Evolutionary conservation across 2,113 vertebrate genomes (phyloP), one percentile per base, ranked within the genome.

Genomic region (Tragulus kanchil): DNA sequence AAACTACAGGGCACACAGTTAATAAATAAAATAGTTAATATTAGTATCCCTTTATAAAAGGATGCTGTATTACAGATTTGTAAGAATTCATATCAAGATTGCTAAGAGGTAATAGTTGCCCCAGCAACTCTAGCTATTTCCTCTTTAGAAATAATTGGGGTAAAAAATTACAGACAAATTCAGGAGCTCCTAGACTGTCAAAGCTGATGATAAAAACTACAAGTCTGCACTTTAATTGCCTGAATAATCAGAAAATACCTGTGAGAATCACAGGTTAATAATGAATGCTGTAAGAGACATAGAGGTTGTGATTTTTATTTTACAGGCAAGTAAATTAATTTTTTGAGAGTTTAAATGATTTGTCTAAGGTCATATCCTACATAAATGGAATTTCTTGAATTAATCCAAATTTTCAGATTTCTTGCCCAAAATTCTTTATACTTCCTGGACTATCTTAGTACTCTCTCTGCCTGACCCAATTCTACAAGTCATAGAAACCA

Each of bases 91-190:
- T 64, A 61, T 5, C 11, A 83, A 84, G 45, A 96, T 56, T 83
- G 71, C 3, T 78, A 93, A 96, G 15, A 94, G 15, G 69, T 73
- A 86, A 90, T 58, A 42, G 28, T 52, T 89, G 8, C 21, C 50
- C 84, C 52, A 73, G 25, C 67, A 94, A 96, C 14, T 79, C 11
- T 67, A 54, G 62, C 21, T 91, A 89, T 89, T 85, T 96, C 42
- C 23, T 88, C 21, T 64, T 92, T 56, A 79, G 12, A 93, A 88
- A 93, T 78, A 48, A 71, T 25, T 52, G 26, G 48, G 10, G 16
- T 42, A 75, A 89, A 92, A 75, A 11, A 67, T 59, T 89, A 64
- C 2, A 94, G 62, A 75, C 52, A 93, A 84, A 3, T 86, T 89
- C 48, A 67, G 58, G 12, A 96, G 77, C 59, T 69, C 61, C 50